Evolutionary conservation across 1,140 invertebrate species (phyloP).

Genomic region (Drosophila serrata): DNA sequence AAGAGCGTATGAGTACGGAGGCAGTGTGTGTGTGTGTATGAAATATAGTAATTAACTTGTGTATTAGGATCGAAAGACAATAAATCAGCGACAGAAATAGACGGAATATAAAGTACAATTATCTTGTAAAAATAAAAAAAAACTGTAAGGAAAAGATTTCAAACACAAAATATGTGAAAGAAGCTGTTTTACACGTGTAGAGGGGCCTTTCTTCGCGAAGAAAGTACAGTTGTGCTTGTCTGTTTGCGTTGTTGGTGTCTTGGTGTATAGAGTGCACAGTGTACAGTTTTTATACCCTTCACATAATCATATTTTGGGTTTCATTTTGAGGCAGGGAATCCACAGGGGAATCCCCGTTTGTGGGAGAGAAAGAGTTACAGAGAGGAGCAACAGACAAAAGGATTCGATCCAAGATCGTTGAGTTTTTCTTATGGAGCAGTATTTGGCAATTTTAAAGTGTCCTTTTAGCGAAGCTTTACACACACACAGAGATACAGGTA

Average conservation of each 20-base stretch:
- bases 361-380: conserved; percentile 29
- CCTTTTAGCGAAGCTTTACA: conserved; percentile 45
- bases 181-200: conserved; percentile 63
- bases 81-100: conserved; percentile 9
- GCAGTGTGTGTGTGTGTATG: conserved; percentile 18
- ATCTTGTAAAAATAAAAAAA: background rate
- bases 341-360: conserved; percentile 12
- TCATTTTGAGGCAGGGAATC: conserved; percentile 6
- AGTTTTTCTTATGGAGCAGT: conserved; percentile 1
- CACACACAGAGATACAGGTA: conserved; percentile 41
- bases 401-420: conserved; percentile 23
- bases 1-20: conserved; percentile 69
- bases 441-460: conserved; percentile 28
- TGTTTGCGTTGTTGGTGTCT: conserved; percentile 54
- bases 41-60: conserved; percentile 14
- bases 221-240: conserved; percentile 50
- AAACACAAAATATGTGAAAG: conserved; percentile 46
- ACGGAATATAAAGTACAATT: conserved; percentile 27
- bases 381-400: conserved; percentile 22
- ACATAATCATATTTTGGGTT: conserved; percentile 40
- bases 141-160: conserved; percentile 8
- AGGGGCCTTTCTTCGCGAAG: conserved; percentile 25
- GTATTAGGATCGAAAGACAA: conserved; percentile 1
- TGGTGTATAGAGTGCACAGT: conserved; percentile 23
- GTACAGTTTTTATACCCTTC: conserved; percentile 79